Evolutionary conservation across 2,888 invertebrate genomes (phyloP), one percentile per base, ranked within the genome.

Genomic region (Apotomis capreana): DNA sequence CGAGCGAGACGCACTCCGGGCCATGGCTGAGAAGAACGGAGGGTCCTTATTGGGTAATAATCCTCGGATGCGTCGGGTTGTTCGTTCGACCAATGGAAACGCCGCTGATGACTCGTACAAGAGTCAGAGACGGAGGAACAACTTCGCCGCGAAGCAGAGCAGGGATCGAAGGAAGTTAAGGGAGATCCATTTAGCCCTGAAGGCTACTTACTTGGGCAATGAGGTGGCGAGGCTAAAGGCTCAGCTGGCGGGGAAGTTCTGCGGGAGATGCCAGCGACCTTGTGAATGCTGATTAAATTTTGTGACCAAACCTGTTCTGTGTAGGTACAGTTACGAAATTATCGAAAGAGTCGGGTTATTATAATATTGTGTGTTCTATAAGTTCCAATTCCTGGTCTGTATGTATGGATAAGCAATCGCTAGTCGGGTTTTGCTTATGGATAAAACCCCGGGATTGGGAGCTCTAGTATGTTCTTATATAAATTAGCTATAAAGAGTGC

Each of bases 121-220:
- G 92, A 98, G 97, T 80, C 95, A 98, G 70, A 92, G 99, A 9
- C 95, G 97, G 76, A 97, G 98, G 84, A 99, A 99, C 87, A 99
- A 99, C 86, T 97, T 96, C 76, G 99, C 99, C 0, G 99, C 99
- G 0, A 99, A 99, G 88, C 95, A 98, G 78, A 98, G 98, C 0
- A 94, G 99, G 3, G 99, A 99, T 82, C 95, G 98, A 0, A 94
- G 99, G 73, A 94, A 98, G 78, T 95, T 97, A 58, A 97, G 98
- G 80, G 99, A 99, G 86, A 98, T 99, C 78, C 98, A 98, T 81
- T 96, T 98, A 52, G 97, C 98, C 0, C 95, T 98, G 55, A 94
- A 98, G 70, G 97, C 98, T 0, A 96, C 97, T 0, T 97, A 96
- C 80, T 92, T 99, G 37, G 97, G 55, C 0, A 69, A 69, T 44